Evolutionary conservation across 2,797 vertebrate species (phyloP).

Genomic region (Karalla daura): DNA sequence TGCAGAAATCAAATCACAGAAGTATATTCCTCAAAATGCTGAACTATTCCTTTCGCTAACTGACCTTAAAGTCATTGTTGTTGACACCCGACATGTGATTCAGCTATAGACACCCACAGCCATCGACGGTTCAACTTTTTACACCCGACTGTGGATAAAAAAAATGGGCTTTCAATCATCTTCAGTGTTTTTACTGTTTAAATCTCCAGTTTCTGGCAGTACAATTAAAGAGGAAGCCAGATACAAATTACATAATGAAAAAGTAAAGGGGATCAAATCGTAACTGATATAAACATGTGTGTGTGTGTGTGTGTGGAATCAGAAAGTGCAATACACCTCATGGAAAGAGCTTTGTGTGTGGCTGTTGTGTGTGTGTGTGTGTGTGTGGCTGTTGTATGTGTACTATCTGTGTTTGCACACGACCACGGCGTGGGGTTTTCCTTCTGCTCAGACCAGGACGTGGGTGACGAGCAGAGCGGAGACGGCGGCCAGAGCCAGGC

Average conservation of each 20-base stretch:
- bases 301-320: conserved; percentile 2
- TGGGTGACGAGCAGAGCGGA: conserved; percentile 64
- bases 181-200: neutral
- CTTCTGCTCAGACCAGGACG: conserved; percentile 55
- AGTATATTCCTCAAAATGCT: neutral
- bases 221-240: neutral
- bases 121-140: neutral
- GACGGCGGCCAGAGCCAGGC: conserved; percentile 60
- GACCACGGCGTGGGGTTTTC: neutral
- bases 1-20: neutral
- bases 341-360: neutral
- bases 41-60: neutral
- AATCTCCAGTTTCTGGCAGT: no score
- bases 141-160: neutral
- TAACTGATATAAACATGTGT: neutral
- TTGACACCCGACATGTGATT: neutral
- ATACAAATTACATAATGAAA: neutral
- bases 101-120: neutral
- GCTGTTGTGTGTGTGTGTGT: no score
- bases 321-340: conserved; percentile 20
- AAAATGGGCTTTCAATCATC: neutral
- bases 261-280: neutral
- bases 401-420: neutral
- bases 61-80: neutral
- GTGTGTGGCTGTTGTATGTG: neutral